phyloP scores from a whole-genome alignment of 2,888 invertebrate genomes.

The Heteromurus nitidus region DNA sequence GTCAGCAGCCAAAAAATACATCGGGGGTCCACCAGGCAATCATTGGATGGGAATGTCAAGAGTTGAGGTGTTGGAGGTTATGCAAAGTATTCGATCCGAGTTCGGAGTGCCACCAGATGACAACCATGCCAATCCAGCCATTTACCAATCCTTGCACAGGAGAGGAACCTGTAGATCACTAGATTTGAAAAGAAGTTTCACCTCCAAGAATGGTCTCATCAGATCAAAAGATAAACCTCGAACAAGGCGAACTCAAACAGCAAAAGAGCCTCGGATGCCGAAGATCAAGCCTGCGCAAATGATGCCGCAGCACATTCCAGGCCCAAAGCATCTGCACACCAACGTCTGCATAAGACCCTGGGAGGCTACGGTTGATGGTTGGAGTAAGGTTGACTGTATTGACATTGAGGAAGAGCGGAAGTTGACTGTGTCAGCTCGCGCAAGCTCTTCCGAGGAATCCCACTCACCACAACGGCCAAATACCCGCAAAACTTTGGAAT shows the following conservation, averaged over 20 bases:
- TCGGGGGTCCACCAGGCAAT: slow-evolving; percentile 44
- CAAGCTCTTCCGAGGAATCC: no score
- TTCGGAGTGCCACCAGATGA: neutral
- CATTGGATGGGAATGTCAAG: slow-evolving; percentile 54
- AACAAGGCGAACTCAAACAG: neutral
- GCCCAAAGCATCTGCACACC: slow-evolving; percentile 43
- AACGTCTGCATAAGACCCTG: slow-evolving; percentile 49
- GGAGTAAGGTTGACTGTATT: neutral
- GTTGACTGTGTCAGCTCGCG: neutral
- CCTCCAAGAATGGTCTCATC: no score
- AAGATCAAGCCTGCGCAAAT: neutral
- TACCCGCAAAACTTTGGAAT: neutral
- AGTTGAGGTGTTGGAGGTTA: slow-evolving; percentile 29
- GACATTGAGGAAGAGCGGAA: neutral
- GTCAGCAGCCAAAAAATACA: slow-evolving; percentile 35
- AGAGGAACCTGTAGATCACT: neutral
- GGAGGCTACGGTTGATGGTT: slow-evolving; percentile 29
- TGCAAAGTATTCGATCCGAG: slow-evolving; percentile 16
- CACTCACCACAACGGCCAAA: neutral
- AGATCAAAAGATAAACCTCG: neutral
- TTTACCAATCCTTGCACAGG: no score
- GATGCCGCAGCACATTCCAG: slow-evolving; percentile 43
- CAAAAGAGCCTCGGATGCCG: neutral
- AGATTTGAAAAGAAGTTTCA: neutral
- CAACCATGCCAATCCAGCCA: no score